Evolutionary conservation across 2,113 vertebrate species (phyloP), one percentile per base, ranked within the genome.

Genomic region (Lampris incognitus): DNA sequence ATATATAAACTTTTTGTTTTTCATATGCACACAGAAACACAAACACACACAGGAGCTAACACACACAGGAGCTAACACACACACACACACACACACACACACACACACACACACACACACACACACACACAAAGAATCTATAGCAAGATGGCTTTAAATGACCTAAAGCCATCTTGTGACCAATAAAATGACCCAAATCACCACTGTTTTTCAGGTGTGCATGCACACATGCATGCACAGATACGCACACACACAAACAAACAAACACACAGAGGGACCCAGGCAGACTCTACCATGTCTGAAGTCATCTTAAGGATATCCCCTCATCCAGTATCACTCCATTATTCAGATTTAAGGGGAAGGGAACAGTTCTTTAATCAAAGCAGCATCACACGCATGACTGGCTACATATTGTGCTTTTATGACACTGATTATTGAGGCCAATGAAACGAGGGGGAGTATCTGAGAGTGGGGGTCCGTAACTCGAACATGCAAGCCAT

Each of bases 281-380:
- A 61, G 7, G 38, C 67, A 58, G 7, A 38, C 55, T 38, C 54
- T 40, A 37, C 8, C 36, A 63, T 39, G 74, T 62, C 78, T 65
- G 69, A 83, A 85, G 78, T 90, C 86, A 82, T 82, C 62, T 24
- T 24, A 24, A 74, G 75, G 79, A 81, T 65, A 74, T 8, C 59
- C 39, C 67, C 40, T 37, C 42, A 67, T 79, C 74, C 76, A 78
- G 88, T 79, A 90, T 74, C 73, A 68, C 76, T 72, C 58, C n/a
- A 68, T 87, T 70, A 79, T 81, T 79, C 44, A 76, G 70, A 87
- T 69, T 67, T n/a, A 61, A 60, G 74, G 83, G 76, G 73, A 86
- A 46, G 80, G 80, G 66, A 39, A 80, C 59, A 36, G 48, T 77
- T 90, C 87, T 93, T 90, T 91, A 91, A 92, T 93, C 91, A 92